Evolutionary conservation across 2,797 vertebrate genomes (phyloP).

Genomic region (Tokudaia tokunoshimensis): DNA sequence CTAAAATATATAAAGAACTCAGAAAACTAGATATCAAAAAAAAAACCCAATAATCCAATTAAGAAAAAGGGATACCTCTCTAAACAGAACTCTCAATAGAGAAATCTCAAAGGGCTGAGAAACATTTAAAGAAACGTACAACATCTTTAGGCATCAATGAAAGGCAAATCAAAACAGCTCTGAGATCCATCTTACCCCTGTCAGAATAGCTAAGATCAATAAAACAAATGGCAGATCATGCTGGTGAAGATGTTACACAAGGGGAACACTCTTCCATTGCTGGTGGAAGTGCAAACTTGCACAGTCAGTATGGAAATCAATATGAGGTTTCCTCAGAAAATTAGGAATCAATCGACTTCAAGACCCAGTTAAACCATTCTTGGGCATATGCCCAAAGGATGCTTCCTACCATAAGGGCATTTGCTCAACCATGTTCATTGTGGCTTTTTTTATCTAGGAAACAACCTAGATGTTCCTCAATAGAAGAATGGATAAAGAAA

Average conservation of each 20-base stretch:
- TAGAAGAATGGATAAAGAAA: background rate
- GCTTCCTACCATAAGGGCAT: background rate
- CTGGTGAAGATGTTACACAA: background rate
- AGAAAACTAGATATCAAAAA: too few relatives aligned
- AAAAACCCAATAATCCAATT: too few relatives aligned
- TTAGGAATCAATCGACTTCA: background rate
- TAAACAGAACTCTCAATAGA: background rate
- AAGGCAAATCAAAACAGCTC: background rate
- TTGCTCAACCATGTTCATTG: background rate
- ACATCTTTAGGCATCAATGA: background rate
- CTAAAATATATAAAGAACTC: too few relatives aligned
- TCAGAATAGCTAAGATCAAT: background rate
- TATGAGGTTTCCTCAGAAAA: background rate
- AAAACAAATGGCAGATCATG: background rate
- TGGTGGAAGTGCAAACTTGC: background rate
- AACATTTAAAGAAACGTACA: background rate
- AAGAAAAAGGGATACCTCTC: background rate
- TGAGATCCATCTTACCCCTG: background rate
- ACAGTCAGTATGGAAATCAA: background rate
- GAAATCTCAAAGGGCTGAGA: background rate
- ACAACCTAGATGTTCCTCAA: background rate
- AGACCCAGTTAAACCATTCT: background rate
- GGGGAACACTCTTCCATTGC: background rate
- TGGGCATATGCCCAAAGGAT: background rate
- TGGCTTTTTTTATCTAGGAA: background rate